Evolutionary conservation across 2,797 vertebrate genomes (phyloP), one percentile per base, ranked within the genome.

Genomic region (Triplophysa bombifrons): DNA sequence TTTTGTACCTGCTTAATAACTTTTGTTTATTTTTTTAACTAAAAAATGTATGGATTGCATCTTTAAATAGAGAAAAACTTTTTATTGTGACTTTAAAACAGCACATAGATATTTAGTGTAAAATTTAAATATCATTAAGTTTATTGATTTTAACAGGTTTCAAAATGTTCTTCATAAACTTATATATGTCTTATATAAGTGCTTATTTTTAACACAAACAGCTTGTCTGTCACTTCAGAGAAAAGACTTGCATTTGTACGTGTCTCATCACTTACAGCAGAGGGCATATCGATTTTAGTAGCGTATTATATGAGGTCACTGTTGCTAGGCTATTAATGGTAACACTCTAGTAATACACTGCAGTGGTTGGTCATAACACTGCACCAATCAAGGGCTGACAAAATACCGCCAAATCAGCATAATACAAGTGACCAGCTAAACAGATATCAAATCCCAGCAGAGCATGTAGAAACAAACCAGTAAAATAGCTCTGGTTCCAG

Each of bases 401-500:
- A 41, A 63, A 72, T 38, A 65, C 38, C 17, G n/a, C 48, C 9
- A 38, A 76, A 58, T 77, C 30, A 65, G 64, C 41, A 65, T 66
- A 61, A 72, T 51, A 63, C 20, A 71, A 46, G 56, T 71, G 67
- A 19, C 61, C 10, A n/a, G 63, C 34, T 41, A n/a, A 65, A 65
- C 63, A 20, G 27, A 71, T 44, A 63, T 53, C 58, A 78, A 72
- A 64, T 78, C 34, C 11, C 55, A 61, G 53, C n/a, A 34, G 11
- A 60, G 25, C 46, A 53, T 44, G 58, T 68, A 17, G 20, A 46
- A 67, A 30, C 19, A 30, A 19, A 9, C 11, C 2, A 0, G 22
- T 65, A 17, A 30, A 30, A 30, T 17, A 65, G 17, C 63, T 38
- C 90, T 89, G 84, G 88, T 92, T 89, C 92, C 90, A 88, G 89